Conservation (phyloP, 2,888 invertebrate species). For the Chorisops tibialis region DNA sequence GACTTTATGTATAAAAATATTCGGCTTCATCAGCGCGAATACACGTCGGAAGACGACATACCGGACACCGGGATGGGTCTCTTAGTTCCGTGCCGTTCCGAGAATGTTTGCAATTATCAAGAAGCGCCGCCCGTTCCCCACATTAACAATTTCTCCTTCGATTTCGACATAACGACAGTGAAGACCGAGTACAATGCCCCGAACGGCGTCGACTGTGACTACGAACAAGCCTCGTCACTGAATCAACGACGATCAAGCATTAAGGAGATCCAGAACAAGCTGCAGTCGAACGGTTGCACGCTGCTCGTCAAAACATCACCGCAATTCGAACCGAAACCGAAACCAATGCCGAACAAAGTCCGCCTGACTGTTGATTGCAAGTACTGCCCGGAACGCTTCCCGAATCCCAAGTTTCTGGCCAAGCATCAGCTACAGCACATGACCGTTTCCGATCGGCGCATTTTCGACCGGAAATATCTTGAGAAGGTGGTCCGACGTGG, state of each 20-base stretch:
- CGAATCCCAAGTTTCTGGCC: constrained; percentile 36
- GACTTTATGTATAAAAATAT: constrained; percentile 24
- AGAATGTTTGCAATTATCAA: neutral
- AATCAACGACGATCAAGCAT: neutral
- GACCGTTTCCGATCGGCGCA: constrained; percentile 35
- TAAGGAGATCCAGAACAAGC: constrained; percentile 23
- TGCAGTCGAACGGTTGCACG: constrained; percentile 23
- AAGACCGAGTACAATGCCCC: neutral
- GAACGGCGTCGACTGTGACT: neutral
- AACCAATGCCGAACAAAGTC: neutral
- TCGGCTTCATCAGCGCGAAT: neutral
- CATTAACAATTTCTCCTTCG: constrained; percentile 9
- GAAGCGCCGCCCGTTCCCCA: neutral
- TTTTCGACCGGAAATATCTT: constrained; percentile 38
- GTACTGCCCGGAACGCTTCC: constrained; percentile 27
- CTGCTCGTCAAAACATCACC: neutral
- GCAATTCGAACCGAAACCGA: neutral
- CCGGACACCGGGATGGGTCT: neutral
- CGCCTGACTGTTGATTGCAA: constrained; percentile 27
- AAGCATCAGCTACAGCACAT: constrained; percentile 43
- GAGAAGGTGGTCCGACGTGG: constrained; percentile 39
- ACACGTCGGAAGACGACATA: neutral
- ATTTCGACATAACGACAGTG: neutral
- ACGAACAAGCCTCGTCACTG: neutral
- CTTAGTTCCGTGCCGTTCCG: neutral